A percentile compares a stretch with the other conserved stretches of the same genome.
phyloP scores from a whole-genome alignment of 2,888 invertebrate species.

The Cynaeus angustus region DNA sequence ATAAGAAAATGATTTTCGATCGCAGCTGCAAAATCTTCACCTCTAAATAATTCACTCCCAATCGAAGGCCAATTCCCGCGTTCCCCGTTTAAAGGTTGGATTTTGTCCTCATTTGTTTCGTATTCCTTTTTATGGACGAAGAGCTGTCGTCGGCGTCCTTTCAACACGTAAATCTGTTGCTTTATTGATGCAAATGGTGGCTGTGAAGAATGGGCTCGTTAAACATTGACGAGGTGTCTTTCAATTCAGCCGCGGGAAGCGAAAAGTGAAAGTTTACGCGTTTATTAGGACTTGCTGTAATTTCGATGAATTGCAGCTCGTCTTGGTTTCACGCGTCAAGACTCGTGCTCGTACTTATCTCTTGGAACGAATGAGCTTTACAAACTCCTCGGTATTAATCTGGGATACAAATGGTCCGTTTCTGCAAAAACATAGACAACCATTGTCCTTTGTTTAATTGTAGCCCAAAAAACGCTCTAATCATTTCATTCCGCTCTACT shows the following conservation, averaged over 20 bases:
- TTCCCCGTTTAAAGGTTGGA: neutral
- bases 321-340: too few relatives aligned
- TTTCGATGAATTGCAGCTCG: too few relatives aligned
- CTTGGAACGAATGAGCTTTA: neutral
- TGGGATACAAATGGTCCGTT: constrained; percentile 1
- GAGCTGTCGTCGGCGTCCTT: constrained; percentile 10
- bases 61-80: constrained; percentile 2
- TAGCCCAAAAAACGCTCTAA: constrained; percentile 6
- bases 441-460: constrained; percentile 14
- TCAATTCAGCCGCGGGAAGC: too few relatives aligned
- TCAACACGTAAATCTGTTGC: constrained; percentile 18
- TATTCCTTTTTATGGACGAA: neutral
- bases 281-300: too few relatives aligned
- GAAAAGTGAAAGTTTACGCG: too few relatives aligned
- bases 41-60: constrained; percentile 9
- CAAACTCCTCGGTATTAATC: neutral
- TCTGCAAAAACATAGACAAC: neutral
- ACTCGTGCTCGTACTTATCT: constrained; percentile 1
- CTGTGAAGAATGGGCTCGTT: constrained; percentile 9
- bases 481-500: constrained; percentile 9
- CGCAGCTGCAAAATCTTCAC: neutral
- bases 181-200: constrained; percentile 15
- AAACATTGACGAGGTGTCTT: constrained; percentile 3
- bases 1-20: constrained; percentile 10
- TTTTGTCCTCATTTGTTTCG: constrained; percentile 3